phyloP scores from a whole-genome alignment of 2,888 invertebrate species.

The Nebria brevicollis region DNA sequence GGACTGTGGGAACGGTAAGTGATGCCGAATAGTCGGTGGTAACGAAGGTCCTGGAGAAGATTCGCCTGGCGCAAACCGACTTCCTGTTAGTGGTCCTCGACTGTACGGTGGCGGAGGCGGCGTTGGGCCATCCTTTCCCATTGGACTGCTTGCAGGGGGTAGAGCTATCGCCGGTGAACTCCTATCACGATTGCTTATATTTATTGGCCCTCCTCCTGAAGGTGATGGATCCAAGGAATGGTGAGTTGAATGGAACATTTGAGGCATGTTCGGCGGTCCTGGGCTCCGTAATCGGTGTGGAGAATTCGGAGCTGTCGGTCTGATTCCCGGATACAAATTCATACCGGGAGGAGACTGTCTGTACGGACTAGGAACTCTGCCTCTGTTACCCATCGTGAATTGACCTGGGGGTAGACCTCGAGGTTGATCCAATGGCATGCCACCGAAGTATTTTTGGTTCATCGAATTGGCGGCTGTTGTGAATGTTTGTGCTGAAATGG shows the following conservation, averaged over 20 bases:
- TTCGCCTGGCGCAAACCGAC: constrained; percentile 55
- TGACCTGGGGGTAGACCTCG: constrained; percentile 32
- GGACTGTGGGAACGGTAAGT: constrained; percentile 49
- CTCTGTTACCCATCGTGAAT: constrained; percentile 54
- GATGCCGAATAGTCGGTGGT: constrained; percentile 55
- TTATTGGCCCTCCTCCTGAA: constrained; percentile 66
- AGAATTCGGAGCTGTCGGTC: constrained; percentile 47
- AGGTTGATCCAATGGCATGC: constrained; percentile 53
- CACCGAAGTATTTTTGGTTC: constrained; percentile 61
- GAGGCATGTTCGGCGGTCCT: constrained; percentile 55
- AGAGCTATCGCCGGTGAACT: constrained; percentile 57
- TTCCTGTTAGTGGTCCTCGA: constrained; percentile 58
- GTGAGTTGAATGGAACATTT: constrained; percentile 63
- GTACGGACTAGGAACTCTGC: constrained; percentile 60
- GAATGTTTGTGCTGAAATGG: constrained; percentile 57
- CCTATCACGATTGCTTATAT: constrained; percentile 57
- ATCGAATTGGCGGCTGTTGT: constrained; percentile 61
- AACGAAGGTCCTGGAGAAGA: constrained; percentile 58
- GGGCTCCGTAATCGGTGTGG: constrained; percentile 51
- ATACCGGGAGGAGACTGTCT: constrained; percentile 53
- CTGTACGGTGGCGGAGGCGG: constrained; percentile 58
- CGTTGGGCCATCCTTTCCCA: constrained; percentile 51
- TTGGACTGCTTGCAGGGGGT: constrained; percentile 45
- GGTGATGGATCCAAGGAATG: constrained; percentile 67
- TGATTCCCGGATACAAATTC: constrained; percentile 54